A percentile compares a stretch with the other conserved stretches of the same genome.
These are phyloP conservation scores for Danionella dracula DNA, from an alignment of 2,797 vertebrate species.

Conservation along the genomic window DNA sequence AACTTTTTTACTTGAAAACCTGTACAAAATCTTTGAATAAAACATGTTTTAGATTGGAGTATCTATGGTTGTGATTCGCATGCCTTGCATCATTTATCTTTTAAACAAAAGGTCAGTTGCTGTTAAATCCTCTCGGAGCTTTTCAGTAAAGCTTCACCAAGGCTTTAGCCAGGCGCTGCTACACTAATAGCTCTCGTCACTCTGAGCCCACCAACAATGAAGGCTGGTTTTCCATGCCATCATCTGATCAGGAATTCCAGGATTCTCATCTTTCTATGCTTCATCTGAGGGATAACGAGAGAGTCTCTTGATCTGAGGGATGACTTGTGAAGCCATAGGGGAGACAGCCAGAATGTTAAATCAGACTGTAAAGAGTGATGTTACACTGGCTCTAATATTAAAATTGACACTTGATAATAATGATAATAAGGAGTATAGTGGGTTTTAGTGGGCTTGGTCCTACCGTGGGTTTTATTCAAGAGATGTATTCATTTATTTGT, in stretches of 20 bases:
- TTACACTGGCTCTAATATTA: no score
- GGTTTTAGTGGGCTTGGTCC: no score
- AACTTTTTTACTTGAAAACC: not conserved
- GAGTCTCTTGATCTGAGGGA: constrained; percentile 15
- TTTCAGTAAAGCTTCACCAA: constrained; percentile 16
- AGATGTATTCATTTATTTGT: no score
- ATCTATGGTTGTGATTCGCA: not conserved
- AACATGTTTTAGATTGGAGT: not conserved
- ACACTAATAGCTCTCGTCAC: constrained; percentile 11
- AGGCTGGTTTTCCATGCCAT: constrained; percentile 30
- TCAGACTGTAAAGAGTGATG: no score
- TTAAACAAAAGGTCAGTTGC: constrained; percentile 1
- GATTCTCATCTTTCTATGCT: constrained; percentile 31
- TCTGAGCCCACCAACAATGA: not conserved
- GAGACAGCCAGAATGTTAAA: constrained; percentile 2
- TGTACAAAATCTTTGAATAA: not conserved
- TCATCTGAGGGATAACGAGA: constrained; percentile 42
- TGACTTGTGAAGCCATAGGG: constrained; percentile 9
- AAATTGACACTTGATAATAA: no score
- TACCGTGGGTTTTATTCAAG: no score
- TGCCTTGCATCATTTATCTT: not conserved
- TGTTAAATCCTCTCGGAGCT: constrained; percentile 16
- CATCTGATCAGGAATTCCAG: constrained; percentile 23
- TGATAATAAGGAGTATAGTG: no score
- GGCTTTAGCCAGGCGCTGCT: constrained; percentile 10